Conservation (phyloP, 2,113 vertebrate species). For the Calyptomena viridis region DNA sequence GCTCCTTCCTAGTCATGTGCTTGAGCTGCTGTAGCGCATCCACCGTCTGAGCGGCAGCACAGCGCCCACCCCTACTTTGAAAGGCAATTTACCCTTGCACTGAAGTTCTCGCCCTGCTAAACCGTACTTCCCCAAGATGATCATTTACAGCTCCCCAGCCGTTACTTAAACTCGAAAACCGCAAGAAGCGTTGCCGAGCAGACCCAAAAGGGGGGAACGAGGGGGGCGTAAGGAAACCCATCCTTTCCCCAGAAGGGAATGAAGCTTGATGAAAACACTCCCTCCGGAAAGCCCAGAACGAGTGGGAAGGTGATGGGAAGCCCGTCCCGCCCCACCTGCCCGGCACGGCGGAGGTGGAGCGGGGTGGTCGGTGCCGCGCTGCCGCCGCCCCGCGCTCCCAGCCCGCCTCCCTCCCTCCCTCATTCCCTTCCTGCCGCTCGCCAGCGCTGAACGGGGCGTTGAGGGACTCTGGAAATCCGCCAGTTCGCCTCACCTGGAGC, state of each 20-base stretch:
- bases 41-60: not conserved
- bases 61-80: not conserved
- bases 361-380: not conserved
- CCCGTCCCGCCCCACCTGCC: conserved; percentile 5
- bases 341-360: not conserved
- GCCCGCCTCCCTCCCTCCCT: not conserved
- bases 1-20: not conserved
- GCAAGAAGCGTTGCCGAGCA: not conserved
- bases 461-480: not conserved
- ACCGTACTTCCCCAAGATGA: not conserved
- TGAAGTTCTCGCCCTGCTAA: not conserved
- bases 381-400: not conserved
- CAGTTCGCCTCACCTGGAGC: not conserved
- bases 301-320: not conserved
- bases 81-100: not conserved
- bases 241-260: not conserved
- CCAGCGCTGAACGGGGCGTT: not conserved
- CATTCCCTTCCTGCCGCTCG: not conserved
- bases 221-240: not conserved
- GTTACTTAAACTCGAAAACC: not conserved
- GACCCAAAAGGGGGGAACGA: not conserved
- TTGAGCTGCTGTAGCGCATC: not conserved
- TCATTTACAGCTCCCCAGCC: not conserved
- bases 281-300: not conserved
- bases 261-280: not conserved